A percentile compares a stretch with the other conserved stretches of the same genome.
phyloP scores from a whole-genome alignment of 2,113 vertebrate genomes.

The Dromiciops gliroides region DNA sequence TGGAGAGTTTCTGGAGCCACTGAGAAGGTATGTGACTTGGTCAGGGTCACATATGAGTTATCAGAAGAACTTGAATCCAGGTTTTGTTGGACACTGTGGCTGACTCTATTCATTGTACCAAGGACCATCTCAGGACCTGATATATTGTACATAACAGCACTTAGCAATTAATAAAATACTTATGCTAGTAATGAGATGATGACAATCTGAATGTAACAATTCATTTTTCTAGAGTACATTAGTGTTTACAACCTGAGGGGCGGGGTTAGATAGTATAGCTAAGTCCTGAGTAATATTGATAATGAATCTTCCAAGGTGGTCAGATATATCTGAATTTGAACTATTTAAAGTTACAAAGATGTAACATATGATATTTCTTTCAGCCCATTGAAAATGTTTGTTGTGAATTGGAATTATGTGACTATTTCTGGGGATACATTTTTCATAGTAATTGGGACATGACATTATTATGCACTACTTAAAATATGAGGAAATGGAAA shows the following conservation, averaged over 20 bases:
- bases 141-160: background rate
- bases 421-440: background rate
- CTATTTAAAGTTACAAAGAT: background rate
- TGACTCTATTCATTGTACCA: background rate
- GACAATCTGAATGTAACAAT: background rate
- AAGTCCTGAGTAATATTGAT: background rate
- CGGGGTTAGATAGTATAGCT: background rate
- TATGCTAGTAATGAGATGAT: background rate
- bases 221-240: background rate
- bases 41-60: background rate
- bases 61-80: background rate
- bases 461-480: background rate
- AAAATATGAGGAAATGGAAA: background rate
- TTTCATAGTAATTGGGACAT: background rate
- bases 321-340: background rate
- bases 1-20: background rate
- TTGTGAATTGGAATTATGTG: background rate
- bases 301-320: background rate
- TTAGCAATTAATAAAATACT: background rate
- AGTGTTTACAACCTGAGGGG: background rate
- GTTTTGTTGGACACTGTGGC: background rate
- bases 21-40: background rate
- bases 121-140: background rate
- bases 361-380: background rate
- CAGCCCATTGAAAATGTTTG: background rate